phyloP scores from a whole-genome alignment of 2,113 vertebrate species.

The Tauraco erythrolophus region DNA sequence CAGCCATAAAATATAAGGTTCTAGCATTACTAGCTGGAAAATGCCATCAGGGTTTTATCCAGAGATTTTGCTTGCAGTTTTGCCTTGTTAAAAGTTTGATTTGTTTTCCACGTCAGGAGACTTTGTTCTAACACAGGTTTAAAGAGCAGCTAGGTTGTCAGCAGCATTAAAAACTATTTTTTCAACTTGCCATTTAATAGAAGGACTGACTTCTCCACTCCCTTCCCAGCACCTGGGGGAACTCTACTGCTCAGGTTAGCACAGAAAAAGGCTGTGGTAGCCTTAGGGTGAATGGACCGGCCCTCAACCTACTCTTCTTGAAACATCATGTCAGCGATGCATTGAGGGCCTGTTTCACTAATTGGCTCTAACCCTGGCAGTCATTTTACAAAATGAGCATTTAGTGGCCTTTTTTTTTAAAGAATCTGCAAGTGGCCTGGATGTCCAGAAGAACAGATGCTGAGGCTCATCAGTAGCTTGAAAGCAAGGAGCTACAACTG shows the following conservation, averaged over 20 bases:
- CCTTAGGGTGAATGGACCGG: neutral
- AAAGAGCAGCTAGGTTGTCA: neutral
- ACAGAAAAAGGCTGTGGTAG: neutral
- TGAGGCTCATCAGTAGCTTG: conserved; percentile 12
- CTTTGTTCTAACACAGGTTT: neutral
- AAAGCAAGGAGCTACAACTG: conserved; percentile 30
- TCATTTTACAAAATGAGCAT: neutral
- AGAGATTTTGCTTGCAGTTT: neutral
- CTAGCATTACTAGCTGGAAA: neutral
- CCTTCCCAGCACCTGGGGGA: neutral
- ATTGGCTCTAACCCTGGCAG: neutral
- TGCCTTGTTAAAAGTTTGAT: conserved; percentile 26
- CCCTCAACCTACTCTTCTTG: neutral
- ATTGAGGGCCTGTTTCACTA: neutral
- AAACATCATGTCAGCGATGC: neutral
- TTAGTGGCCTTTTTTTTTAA: conserved; percentile 9
- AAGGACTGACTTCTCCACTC: neutral
- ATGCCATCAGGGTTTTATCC: neutral
- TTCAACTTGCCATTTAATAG: neutral
- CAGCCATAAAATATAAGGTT: neutral
- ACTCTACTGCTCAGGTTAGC: neutral
- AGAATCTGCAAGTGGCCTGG: neutral
- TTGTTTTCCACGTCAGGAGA: neutral
- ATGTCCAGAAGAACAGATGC: conserved; percentile 31
- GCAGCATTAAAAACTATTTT: neutral